phyloP scores from a whole-genome alignment of 2,888 invertebrate genomes.

The Resseliella maxima region DNA sequence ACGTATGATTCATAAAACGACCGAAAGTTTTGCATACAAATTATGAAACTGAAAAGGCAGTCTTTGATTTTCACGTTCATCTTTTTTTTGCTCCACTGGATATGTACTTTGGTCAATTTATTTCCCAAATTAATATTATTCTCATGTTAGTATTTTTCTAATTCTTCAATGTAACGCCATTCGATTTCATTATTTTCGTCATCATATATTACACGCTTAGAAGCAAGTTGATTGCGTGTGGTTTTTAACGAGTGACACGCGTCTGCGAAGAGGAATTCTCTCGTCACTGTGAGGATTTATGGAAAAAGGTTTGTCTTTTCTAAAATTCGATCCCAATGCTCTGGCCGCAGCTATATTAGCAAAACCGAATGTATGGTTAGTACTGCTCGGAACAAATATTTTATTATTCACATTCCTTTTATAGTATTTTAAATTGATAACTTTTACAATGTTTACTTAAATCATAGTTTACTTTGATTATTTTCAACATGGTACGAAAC shows the following conservation, averaged over 20 bases:
- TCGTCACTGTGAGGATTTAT: neutral
- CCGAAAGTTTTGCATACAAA: neutral
- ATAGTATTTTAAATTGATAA: too few species aligned
- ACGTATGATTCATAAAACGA: neutral
- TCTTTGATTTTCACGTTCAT: slow-evolving; percentile 37
- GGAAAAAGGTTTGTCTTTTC: neutral
- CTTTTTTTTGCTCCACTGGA: neutral
- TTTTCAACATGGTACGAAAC: too few species aligned
- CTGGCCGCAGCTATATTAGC: neutral
- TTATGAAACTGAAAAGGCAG: neutral
- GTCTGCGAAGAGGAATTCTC: neutral
- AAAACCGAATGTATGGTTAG: too few species aligned
- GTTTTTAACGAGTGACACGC: neutral
- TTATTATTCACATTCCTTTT: too few species aligned
- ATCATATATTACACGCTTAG: neutral
- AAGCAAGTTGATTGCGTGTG: neutral
- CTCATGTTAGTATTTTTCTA: neutral
- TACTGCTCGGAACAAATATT: too few species aligned
- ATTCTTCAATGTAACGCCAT: slow-evolving; percentile 19
- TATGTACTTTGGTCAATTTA: slow-evolving; percentile 11
- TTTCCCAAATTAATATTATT: neutral
- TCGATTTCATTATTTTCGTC: neutral
- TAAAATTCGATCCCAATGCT: neutral
- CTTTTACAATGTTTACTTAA: too few species aligned
- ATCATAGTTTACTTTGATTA: too few species aligned